These are phyloP conservation scores for Polydrusus pterygomalis DNA, from an alignment of 2,888 invertebrate genomes.

Conservation along the genomic window DNA sequence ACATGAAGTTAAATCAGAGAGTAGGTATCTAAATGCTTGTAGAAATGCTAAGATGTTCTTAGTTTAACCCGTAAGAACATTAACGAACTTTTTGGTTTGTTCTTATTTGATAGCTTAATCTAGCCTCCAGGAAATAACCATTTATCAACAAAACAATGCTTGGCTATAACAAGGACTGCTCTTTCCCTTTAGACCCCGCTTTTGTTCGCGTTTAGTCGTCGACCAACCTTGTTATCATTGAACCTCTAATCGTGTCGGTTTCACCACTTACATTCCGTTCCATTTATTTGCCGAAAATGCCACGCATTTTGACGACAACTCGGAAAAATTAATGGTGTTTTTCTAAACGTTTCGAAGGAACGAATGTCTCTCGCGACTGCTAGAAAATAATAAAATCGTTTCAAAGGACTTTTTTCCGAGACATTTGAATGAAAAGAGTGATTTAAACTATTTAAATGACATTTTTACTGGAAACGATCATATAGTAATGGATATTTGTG, in stretches of 20 bases:
- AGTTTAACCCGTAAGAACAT: conserved; percentile 56
- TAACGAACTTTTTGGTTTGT: conserved; percentile 65
- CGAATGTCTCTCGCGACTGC: conserved; percentile 30
- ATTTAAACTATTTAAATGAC: conserved; percentile 1
- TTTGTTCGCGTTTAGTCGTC: conserved; percentile 64
- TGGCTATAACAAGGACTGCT: conserved; percentile 66
- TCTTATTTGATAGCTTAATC: conserved; percentile 69
- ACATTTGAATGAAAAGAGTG: conserved; percentile 1
- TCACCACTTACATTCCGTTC: conserved; percentile 52
- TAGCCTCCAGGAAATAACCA: conserved; percentile 67
- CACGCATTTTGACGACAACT: conserved; percentile 49
- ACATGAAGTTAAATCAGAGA: no score
- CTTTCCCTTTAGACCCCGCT: conserved; percentile 63
- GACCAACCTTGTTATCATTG: conserved; percentile 65
- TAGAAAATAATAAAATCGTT: conserved; percentile 37
- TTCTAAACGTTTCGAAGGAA: conserved; percentile 45
- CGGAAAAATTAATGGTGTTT: conserved; percentile 54
- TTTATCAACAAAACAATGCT: conserved; percentile 71
- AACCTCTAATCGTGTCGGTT: conserved; percentile 56
- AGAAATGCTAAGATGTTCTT: conserved; percentile 36
- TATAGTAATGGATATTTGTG: not conserved
- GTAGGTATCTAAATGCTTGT: no score
- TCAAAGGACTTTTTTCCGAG: conserved; percentile 4
- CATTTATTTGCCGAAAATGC: conserved; percentile 54
- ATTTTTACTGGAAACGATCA: not conserved